These are phyloP conservation scores for Polyommatus icarus DNA, from an alignment of 2,888 invertebrate species.

Conservation along the genomic window DNA sequence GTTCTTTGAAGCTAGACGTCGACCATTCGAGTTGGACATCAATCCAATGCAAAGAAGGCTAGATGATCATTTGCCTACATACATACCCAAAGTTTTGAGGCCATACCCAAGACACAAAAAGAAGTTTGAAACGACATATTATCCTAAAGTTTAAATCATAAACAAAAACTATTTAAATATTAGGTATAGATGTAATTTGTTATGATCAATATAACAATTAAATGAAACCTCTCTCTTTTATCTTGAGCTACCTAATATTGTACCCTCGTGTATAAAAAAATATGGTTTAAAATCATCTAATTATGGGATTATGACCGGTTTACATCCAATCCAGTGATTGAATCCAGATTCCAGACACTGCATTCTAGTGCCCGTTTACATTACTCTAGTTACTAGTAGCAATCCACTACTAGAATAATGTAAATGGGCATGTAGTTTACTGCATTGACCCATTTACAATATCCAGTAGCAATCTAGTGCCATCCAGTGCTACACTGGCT, in stretches of 20 bases:
- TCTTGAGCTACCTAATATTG: background rate
- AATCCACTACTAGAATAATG: too few relatives aligned
- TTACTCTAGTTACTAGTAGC: too few relatives aligned
- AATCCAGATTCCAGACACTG: too few relatives aligned
- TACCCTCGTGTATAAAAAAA: too few relatives aligned
- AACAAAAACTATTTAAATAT: background rate
- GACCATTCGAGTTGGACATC: conserved; percentile 84
- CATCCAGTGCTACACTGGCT: too few relatives aligned
- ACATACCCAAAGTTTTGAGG: conserved; percentile 85
- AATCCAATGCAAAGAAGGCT: conserved; percentile 83
- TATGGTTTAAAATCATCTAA: too few relatives aligned
- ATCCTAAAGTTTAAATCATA: conserved; percentile 75
- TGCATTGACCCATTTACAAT: too few relatives aligned
- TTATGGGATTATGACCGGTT: too few relatives aligned
- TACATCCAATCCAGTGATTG: too few relatives aligned
- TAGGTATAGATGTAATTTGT: conserved; percentile 5
- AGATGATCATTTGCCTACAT: conserved; percentile 83
- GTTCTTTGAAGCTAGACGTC: conserved; percentile 83
- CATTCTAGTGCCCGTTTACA: too few relatives aligned
- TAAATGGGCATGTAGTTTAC: too few relatives aligned
- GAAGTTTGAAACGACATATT: conserved; percentile 84
- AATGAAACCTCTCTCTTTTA: background rate
- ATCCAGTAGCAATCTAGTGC: too few relatives aligned
- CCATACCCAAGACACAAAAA: conserved; percentile 82
- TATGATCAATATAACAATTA: conserved; percentile 3